Conservation (phyloP, 2,113 vertebrate genomes). For the Halcyon malimbica region DNA sequence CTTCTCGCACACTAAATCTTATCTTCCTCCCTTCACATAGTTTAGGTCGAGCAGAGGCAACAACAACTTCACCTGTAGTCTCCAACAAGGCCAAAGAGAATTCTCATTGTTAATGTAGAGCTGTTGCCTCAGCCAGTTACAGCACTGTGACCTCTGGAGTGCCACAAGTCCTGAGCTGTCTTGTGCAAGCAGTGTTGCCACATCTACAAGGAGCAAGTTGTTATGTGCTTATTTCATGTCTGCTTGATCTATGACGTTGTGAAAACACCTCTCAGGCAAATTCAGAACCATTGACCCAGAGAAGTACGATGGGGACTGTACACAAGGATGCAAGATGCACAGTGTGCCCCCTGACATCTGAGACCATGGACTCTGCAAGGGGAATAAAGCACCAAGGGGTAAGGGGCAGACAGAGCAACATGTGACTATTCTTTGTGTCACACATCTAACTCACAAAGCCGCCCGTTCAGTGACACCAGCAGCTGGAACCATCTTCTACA, state of each 20-base stretch:
- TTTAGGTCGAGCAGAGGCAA: neutral
- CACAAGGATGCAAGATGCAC: neutral
- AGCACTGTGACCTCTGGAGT: neutral
- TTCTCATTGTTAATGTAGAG: neutral
- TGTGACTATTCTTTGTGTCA: neutral
- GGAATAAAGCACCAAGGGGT: neutral
- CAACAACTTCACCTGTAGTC: neutral
- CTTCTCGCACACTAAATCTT: neutral
- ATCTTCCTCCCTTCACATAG: neutral
- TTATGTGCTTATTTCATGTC: neutral
- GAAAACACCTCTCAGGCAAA: neutral
- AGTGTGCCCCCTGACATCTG: neutral
- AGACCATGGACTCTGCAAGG: neutral
- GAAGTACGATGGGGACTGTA: neutral
- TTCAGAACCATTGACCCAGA: neutral
- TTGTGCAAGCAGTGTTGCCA: neutral
- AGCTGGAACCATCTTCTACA: neutral
- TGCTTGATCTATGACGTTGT: neutral
- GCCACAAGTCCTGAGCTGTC: neutral
- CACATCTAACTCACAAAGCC: neutral
- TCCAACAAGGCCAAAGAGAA: neutral
- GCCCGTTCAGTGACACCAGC: fast-evolving
- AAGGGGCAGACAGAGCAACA: neutral
- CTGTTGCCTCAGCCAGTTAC: neutral
- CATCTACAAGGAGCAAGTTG: neutral